These are phyloP conservation scores for Habropoda laboriosa DNA, from an alignment of 1,140 invertebrate genomes.

Conservation along the genomic window DNA sequence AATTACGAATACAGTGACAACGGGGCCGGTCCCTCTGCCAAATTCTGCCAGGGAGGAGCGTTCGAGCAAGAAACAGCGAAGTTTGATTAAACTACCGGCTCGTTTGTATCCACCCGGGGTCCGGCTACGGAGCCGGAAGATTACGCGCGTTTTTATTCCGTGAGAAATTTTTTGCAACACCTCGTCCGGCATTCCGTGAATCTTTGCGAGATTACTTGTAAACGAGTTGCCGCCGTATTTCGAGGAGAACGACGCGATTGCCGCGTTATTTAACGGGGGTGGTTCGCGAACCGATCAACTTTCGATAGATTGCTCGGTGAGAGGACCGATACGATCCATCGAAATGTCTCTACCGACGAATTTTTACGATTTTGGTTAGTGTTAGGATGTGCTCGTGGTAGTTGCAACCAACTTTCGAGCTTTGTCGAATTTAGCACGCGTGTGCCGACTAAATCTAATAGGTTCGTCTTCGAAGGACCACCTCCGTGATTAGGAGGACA, in stretches of 20 bases:
- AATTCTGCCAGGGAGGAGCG: conserved; percentile 34
- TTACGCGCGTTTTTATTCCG: background rate
- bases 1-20: conserved; percentile 44
- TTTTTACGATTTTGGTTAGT: background rate
- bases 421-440: no score
- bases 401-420: no score
- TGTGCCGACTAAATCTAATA: no score
- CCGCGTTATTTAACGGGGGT: background rate
- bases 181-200: background rate
- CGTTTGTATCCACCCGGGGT: background rate
- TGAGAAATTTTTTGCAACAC: background rate
- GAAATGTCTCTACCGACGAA: no score
- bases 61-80: conserved; percentile 18
- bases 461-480: no score
- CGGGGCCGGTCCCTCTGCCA: conserved; percentile 10
- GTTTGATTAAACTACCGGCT: conserved; percentile 38
- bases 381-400: no score
- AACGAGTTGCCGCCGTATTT: background rate
- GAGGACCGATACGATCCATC: background rate
- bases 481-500: no score
- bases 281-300: background rate
- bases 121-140: background rate
- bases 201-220: background rate
- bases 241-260: background rate
- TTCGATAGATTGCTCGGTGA: background rate